Conservation (phyloP, 2,888 invertebrate species). For the Oxytorus armatus region DNA sequence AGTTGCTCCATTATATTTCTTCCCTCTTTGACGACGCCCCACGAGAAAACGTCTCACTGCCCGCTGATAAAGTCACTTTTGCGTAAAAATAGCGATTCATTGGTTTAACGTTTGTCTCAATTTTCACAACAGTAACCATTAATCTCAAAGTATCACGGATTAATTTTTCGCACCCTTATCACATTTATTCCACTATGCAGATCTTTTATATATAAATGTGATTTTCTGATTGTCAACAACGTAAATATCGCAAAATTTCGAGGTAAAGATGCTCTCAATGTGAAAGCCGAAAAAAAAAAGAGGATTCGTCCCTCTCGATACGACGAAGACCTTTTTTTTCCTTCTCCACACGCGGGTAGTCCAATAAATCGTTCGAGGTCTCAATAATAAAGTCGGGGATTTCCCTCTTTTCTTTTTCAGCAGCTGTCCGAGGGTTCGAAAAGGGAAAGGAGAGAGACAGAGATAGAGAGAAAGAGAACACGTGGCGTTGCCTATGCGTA, state of each 20-base stretch:
- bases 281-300: conserved; percentile 4
- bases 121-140: no score
- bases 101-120: no score
- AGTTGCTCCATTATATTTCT: neutral
- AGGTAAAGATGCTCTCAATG: neutral
- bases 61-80: neutral
- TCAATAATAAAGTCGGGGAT: conserved; percentile 60
- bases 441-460: neutral
- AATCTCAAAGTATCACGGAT: no score
- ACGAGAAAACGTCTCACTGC: neutral
- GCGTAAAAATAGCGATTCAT: no score
- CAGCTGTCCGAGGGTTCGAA: conserved; percentile 31
- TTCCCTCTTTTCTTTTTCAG: conserved; percentile 57
- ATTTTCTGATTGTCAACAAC: neutral
- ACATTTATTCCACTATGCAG: no score
- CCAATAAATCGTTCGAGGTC: conserved; percentile 59
- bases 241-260: neutral
- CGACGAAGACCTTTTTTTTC: neutral
- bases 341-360: conserved; percentile 14
- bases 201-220: no score
- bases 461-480: conserved; percentile 1
- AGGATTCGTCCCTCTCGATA: conserved; percentile 21
- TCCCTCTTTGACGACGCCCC: neutral
- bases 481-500: conserved; percentile 61
- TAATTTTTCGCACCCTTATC: no score